Percentiles rank a stretch among this genome's conserved stretches.
Evolutionary conservation across 53 echinoderm and acorn worm species (phyloP).

Genomic region (Actinopyga echinites): DNA sequence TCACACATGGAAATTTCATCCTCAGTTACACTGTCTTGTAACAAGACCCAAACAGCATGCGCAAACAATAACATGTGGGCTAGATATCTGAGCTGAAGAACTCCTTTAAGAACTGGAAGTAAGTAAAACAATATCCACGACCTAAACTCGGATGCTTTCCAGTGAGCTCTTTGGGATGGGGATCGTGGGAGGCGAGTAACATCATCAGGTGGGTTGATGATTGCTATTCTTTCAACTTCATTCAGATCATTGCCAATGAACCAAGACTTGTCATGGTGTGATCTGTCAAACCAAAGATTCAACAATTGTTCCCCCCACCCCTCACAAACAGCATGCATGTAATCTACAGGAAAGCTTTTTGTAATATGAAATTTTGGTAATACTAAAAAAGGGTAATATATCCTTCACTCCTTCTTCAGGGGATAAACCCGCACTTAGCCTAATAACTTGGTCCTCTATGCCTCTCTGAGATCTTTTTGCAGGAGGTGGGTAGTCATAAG

Average conservation of each 20-base stretch:
- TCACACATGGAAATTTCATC: constrained; percentile 37
- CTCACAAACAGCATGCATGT: constrained; percentile 51
- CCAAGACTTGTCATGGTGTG: constrained; percentile 48
- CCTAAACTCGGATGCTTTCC: constrained; percentile 60
- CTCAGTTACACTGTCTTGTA: constrained; percentile 32
- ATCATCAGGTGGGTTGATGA: constrained; percentile 44
- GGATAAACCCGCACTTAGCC: neutral
- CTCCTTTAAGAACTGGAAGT: constrained; percentile 47
- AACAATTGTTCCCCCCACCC: constrained; percentile 43
- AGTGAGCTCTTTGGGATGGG: constrained; percentile 30
- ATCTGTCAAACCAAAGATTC: constrained; percentile 50
- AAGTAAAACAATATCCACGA: constrained; percentile 53
- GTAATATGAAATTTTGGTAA: constrained; percentile 35
- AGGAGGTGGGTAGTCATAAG: constrained; percentile 21
- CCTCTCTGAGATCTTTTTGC: neutral
- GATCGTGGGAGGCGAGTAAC: constrained; percentile 49
- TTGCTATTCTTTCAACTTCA: constrained; percentile 28
- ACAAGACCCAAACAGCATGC: constrained; percentile 44
- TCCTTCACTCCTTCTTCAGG: constrained; percentile 39
- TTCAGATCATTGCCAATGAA: constrained; percentile 39
- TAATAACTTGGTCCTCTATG: neutral
- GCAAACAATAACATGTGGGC: constrained; percentile 53
- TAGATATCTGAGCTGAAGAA: constrained; percentile 36
- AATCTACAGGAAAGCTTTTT: no score
- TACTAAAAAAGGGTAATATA: constrained; percentile 43